Evolutionary conservation across 1,140 invertebrate genomes (phyloP).

Genomic region (Calephelis nemesis): DNA sequence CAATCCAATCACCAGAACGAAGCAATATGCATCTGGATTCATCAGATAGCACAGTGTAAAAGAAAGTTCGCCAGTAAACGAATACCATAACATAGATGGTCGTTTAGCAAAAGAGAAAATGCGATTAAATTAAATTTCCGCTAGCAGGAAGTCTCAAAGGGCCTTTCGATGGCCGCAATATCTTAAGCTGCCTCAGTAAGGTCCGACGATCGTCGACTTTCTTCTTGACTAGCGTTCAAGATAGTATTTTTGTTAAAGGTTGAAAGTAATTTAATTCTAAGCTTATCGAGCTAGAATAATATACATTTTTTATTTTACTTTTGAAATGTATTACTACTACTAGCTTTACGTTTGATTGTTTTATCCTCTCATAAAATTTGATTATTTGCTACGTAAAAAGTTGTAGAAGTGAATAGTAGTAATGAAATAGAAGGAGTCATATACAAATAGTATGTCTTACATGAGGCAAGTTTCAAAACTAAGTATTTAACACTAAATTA

Average conservation of each 20-base stretch:
- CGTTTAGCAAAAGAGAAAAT: constrained; percentile 70
- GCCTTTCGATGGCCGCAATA: constrained; percentile 64
- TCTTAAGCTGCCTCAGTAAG: constrained; percentile 49
- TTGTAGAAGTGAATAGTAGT: too few relatives aligned
- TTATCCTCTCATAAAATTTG: too few relatives aligned
- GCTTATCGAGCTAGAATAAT: too few relatives aligned
- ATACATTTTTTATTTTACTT: too few relatives aligned
- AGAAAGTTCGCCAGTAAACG: constrained; percentile 47
- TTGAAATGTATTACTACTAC: too few relatives aligned
- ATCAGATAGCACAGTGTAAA: constrained; percentile 36
- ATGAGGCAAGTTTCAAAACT: too few relatives aligned
- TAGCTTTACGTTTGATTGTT: too few relatives aligned
- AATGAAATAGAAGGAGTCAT: too few relatives aligned
- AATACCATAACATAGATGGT: constrained; percentile 52
- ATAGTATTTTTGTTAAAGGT: neutral
- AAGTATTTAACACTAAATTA: too few relatives aligned
- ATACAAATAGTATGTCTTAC: too few relatives aligned
- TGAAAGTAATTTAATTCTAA: constrained; percentile 6
- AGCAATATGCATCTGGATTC: constrained; percentile 27
- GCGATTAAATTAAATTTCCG: constrained; percentile 74
- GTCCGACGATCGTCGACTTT: constrained; percentile 22
- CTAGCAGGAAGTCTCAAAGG: constrained; percentile 67
- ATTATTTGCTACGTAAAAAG: too few relatives aligned
- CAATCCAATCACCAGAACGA: neutral
- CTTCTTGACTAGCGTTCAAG: constrained; percentile 4